phyloP scores from a whole-genome alignment of 2,113 vertebrate genomes.

The Protobothrops flavoviridis region DNA sequence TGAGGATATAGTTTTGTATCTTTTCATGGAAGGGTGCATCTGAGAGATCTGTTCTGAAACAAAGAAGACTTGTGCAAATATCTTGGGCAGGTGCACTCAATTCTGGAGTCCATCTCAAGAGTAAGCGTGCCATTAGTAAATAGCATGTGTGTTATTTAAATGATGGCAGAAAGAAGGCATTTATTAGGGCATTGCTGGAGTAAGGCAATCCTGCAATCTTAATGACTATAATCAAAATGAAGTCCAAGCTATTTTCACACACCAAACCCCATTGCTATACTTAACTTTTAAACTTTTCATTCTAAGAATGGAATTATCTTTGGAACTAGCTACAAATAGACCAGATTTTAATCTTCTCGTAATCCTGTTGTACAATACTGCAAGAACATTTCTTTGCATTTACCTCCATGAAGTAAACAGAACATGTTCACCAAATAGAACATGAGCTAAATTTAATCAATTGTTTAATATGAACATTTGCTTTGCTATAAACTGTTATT shows the following conservation, averaged over 20 bases:
- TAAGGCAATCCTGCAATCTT: not conserved
- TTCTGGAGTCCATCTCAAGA: not conserved
- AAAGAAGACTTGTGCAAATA: not conserved
- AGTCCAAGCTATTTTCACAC: not conserved
- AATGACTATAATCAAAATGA: not conserved
- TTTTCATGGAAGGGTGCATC: not conserved
- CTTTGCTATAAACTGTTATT: not conserved
- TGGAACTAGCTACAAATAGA: not conserved
- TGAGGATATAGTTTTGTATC: not conserved
- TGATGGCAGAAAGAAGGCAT: not conserved
- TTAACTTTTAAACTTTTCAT: not conserved
- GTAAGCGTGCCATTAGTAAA: not conserved
- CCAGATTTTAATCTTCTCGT: not conserved
- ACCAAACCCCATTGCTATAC: not conserved
- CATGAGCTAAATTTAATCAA: not conserved
- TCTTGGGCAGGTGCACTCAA: not conserved
- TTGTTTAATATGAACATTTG: not conserved
- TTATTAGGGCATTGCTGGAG: not conserved
- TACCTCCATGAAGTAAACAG: not conserved
- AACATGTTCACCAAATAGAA: not conserved
- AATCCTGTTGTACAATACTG: too few species aligned
- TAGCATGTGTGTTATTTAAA: not conserved
- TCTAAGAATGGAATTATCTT: not conserved
- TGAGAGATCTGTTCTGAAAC: not conserved
- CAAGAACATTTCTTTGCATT: not conserved